Percentiles rank a stretch among this genome's conserved stretches.
Conservation (phyloP, 2,797 vertebrate species). For the Lateolabrax maculatus region DNA sequence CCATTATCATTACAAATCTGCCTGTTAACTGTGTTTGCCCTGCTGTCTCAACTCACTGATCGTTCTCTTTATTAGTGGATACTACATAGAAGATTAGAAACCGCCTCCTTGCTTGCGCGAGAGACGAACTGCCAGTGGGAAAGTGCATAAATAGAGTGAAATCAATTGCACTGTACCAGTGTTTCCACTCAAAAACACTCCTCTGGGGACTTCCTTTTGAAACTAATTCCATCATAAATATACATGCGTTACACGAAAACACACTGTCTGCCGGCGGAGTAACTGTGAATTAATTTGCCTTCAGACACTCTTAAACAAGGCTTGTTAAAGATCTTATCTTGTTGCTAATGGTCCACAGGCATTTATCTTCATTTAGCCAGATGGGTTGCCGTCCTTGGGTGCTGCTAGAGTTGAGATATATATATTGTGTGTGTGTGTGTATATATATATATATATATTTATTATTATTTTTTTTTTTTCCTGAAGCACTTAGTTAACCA, state of each 20-base stretch:
- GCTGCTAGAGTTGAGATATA: slow-evolving; percentile 71
- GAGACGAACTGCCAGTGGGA: slow-evolving; percentile 83
- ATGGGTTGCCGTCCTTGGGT: slow-evolving; percentile 80
- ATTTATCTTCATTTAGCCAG: slow-evolving; percentile 88
- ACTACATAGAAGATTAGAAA: slow-evolving; percentile 86
- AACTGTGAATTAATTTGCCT: slow-evolving; percentile 90
- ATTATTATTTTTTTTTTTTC: slow-evolving; percentile 30
- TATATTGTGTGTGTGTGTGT: too few relatives aligned
- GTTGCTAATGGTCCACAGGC: slow-evolving; percentile 88
- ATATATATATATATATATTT: too few relatives aligned
- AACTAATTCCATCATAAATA: slow-evolving; percentile 91
- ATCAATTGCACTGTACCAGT: slow-evolving; percentile 87
- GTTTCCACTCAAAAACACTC: slow-evolving; percentile 88
- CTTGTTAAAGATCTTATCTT: slow-evolving; percentile 90
- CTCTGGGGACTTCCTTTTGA: slow-evolving; percentile 88
- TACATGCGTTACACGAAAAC: slow-evolving; percentile 87
- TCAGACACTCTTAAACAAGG: slow-evolving; percentile 88
- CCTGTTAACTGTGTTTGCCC: slow-evolving; percentile 83
- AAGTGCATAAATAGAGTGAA: slow-evolving; percentile 88
- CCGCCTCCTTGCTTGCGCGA: slow-evolving; percentile 76
- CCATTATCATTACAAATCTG: slow-evolving; percentile 85
- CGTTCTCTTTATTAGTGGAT: slow-evolving; percentile 86
- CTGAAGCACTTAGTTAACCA: slow-evolving; percentile 71
- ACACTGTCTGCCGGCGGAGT: slow-evolving; percentile 83
- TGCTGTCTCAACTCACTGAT: slow-evolving; percentile 82